A percentile compares a stretch with the other conserved stretches of the same genome.
Evolutionary conservation across 2,113 vertebrate species (phyloP).

Genomic region (Odobenus rosmarus): DNA sequence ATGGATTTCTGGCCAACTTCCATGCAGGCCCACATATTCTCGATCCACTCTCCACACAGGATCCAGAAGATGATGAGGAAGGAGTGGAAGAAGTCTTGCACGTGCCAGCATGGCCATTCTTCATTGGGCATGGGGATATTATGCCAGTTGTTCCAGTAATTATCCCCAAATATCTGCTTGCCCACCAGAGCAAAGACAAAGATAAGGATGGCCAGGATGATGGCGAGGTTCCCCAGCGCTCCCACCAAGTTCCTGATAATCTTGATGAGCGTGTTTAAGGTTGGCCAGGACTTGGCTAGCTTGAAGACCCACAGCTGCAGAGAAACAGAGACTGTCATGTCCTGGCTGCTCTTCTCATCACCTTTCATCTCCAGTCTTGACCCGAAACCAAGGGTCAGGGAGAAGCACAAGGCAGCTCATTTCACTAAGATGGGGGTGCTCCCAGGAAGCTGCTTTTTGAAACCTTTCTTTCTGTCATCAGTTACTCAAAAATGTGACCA

Average conservation of each 20-base stretch:
- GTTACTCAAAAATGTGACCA: background rate
- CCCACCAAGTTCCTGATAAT: conserved; percentile 97
- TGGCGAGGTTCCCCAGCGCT: conserved; percentile 95
- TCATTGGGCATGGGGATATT: background rate
- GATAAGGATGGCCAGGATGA: conserved; percentile 96
- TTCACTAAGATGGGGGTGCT: background rate
- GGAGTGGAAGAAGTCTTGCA: conserved; percentile 97
- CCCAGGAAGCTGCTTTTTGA: background rate
- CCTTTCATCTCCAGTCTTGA: background rate
- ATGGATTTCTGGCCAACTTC: conserved; percentile 91
- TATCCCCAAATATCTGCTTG: conserved; percentile 95
- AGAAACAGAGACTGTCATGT: conserved; percentile 62
- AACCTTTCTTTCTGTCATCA: background rate
- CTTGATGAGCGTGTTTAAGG: conserved; percentile 98
- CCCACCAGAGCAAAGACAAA: conserved; percentile 99
- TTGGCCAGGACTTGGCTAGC: conserved; percentile 98
- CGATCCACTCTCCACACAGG: conserved; percentile 98
- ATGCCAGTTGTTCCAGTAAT: conserved; percentile 80
- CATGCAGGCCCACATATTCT: conserved; percentile 99
- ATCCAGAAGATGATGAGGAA: conserved; percentile 97
- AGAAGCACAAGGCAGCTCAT: background rate
- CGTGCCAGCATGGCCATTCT: conserved; percentile 93
- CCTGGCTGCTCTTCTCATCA: background rate
- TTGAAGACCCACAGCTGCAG: conserved; percentile 97
- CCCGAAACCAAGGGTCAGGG: background rate